phyloP scores from a whole-genome alignment of 2,113 vertebrate species.

The Tichodroma muraria region DNA sequence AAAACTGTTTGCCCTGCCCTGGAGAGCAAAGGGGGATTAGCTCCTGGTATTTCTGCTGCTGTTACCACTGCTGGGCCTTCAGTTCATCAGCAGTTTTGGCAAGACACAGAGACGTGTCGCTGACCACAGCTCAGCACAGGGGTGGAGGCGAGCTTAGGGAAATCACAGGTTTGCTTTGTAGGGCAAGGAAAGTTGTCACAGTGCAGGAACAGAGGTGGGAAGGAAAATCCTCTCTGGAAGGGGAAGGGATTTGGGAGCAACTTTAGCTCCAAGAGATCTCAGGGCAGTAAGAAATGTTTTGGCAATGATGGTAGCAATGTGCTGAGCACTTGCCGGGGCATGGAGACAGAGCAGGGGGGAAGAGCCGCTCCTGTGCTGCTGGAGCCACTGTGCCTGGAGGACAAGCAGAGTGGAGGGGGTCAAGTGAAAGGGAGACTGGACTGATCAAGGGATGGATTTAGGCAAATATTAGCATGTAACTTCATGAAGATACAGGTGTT shows the following conservation, averaged over 20 bases:
- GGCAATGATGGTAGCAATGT: accelerated
- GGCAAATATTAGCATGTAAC: background rate
- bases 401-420: background rate
- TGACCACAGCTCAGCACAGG: background rate
- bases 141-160: background rate
- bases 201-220: background rate
- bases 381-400: background rate
- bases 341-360: background rate
- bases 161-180: background rate
- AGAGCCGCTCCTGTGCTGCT: background rate
- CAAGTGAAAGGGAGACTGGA: background rate
- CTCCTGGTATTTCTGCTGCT: background rate
- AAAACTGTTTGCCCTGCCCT: background rate
- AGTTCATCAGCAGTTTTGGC: accelerated
- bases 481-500: background rate
- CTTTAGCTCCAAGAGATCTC: background rate
- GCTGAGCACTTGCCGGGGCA: background rate
- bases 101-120: background rate
- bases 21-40: background rate
- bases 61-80: background rate
- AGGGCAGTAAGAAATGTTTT: background rate
- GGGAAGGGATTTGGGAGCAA: background rate
- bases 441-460: background rate
- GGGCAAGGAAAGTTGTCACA: background rate
- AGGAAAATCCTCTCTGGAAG: background rate